These are phyloP conservation scores for Mungos mungo DNA, from an alignment of 2,113 vertebrate species.

Conservation along the genomic window DNA sequence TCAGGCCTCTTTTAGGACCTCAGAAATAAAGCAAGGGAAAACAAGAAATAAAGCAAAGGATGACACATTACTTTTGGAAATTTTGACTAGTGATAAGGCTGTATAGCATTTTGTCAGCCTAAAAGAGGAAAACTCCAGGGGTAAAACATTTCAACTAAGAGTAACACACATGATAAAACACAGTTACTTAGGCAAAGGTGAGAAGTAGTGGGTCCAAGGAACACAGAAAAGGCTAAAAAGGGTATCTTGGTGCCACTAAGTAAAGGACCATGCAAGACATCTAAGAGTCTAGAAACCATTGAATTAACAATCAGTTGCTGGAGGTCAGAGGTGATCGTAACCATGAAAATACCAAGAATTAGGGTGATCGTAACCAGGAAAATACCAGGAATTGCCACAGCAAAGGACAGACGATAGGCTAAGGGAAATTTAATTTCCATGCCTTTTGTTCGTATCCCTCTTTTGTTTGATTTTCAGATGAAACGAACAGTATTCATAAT, in stretches of 20 bases:
- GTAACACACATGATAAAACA: background rate
- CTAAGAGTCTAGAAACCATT: background rate
- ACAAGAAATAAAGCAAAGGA: background rate
- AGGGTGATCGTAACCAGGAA: background rate
- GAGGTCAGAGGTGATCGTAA: background rate
- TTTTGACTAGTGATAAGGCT: background rate
- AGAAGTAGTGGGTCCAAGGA: background rate
- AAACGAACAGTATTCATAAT: background rate
- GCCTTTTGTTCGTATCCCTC: background rate
- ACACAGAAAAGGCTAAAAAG: background rate
- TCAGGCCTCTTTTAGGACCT: background rate
- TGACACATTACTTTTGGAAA: background rate
- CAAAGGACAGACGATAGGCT: background rate
- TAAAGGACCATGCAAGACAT: background rate
- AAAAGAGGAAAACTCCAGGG: background rate
- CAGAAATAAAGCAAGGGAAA: background rate
- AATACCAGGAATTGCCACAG: background rate
- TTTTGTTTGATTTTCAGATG: background rate
- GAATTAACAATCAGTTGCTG: background rate
- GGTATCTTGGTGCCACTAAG: background rate
- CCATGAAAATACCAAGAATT: background rate
- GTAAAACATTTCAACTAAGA: background rate
- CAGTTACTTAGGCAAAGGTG: background rate
- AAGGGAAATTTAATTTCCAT: background rate
- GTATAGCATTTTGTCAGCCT: background rate